Evolutionary conservation across 1,140 invertebrate genomes (phyloP), one percentile per base, ranked within the genome.

Genomic region (Callitettix versicolor): DNA sequence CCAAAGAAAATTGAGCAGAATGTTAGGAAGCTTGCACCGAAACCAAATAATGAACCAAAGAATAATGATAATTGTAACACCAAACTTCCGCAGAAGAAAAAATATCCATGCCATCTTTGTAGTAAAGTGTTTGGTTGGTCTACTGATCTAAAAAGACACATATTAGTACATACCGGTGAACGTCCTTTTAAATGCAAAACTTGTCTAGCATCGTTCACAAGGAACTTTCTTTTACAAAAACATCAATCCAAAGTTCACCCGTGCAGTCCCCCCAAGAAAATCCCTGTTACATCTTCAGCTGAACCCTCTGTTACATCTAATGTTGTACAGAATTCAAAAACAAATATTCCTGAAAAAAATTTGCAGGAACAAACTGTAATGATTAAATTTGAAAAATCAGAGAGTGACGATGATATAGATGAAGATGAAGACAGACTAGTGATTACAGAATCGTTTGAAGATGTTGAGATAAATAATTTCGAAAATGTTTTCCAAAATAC

Each of bases 171-270:
- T 64, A 84, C 82, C 1, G 82, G 82, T 1, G 83, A 87, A 61
- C 71, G 84, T 1, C 83, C 85, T 1, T 88, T 86, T 68, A 81
- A 81, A 61, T 92, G 89, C 68, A 79, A 80, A 62, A 77, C 80
- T 59, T 92, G 88, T 68, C 76, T 80, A 18, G 80, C 88, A 68
- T 80, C 85, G 2, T 94, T 92, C 58, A 70, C 68, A 9, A 59
- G 69, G 24, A 71, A 69, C 47, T 70, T 69, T 57, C 57, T 71
- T 15, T 57, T 71, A 38, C 65, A 68, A 58, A 71, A 70, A 58
- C 69, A 71, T 58, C 44, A 63, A 40, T 38, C 53, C 3, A 67
- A 67, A 61, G 36, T 64, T 36, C 65, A 68, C 56, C 58, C 60
- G 11, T 58, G 46, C n/a, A 42, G 55, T 17, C 44, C 47, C 17